phyloP scores from a whole-genome alignment of 2,888 invertebrate species.

The Phyllotreta striolata region DNA sequence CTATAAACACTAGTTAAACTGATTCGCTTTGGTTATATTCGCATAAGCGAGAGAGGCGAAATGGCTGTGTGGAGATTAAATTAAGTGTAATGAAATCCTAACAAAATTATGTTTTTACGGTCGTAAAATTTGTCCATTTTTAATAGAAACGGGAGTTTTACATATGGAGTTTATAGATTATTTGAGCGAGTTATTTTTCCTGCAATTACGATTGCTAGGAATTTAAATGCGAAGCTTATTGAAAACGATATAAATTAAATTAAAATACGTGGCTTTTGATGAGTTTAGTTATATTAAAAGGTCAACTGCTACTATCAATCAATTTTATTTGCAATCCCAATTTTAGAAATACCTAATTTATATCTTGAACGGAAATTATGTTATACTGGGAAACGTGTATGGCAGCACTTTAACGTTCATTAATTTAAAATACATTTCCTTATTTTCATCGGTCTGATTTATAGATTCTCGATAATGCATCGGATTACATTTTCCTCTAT shows the following conservation, averaged over 20 bases:
- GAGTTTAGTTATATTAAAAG: no score
- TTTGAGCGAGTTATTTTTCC: no score
- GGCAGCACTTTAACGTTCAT: background rate
- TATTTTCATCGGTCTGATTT: slow-evolving; percentile 12
- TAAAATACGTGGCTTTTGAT: no score
- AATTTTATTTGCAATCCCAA: background rate
- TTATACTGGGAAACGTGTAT: slow-evolving; percentile 7
- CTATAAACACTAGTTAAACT: slow-evolving; percentile 15
- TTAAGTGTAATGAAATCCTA: slow-evolving; percentile 8
- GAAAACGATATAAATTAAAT: no score
- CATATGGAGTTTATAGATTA: no score
- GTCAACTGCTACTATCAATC: background rate
- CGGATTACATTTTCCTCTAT: slow-evolving; percentile 12
- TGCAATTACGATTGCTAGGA: no score
- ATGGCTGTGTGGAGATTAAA: slow-evolving; percentile 1
- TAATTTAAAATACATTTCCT: slow-evolving; percentile 12
- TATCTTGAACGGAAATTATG: slow-evolving; percentile 9
- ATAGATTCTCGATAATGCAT: slow-evolving; percentile 13
- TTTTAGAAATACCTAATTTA: slow-evolving; percentile 1
- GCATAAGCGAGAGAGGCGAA: slow-evolving; percentile 2
- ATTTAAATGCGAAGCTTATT: no score
- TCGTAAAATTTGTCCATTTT: no score
- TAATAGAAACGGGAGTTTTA: no score
- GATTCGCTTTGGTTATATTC: slow-evolving; percentile 1
- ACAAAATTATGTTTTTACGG: slow-evolving; percentile 9